phyloP scores from a whole-genome alignment of 2,888 invertebrate genomes.

The Brachypterus glaber region DNA sequence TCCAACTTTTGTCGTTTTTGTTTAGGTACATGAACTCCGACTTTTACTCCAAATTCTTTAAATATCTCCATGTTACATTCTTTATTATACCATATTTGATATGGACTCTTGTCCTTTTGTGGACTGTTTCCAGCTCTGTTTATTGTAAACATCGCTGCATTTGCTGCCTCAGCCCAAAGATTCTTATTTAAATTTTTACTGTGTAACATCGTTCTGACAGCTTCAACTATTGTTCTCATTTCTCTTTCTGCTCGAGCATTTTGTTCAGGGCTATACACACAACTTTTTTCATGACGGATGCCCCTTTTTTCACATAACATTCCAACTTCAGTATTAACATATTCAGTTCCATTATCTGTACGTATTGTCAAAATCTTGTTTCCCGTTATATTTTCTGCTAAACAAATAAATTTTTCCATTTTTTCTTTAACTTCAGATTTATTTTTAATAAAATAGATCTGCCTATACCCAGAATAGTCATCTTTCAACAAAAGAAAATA shows the following conservation, averaged over 20 bases:
- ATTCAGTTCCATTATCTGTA: slow-evolving; percentile 29
- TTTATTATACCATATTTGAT: slow-evolving; percentile 31
- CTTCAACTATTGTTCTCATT: slow-evolving; percentile 31
- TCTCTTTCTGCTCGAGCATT: slow-evolving; percentile 33
- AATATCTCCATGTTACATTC: slow-evolving; percentile 30
- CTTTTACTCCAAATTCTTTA: slow-evolving; percentile 32
- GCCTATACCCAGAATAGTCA: slow-evolving; percentile 18
- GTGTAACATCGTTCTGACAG: slow-evolving; percentile 26
- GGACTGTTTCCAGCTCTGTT: slow-evolving; percentile 20
- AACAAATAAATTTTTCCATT: slow-evolving; percentile 19
- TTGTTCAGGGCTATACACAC: slow-evolving; percentile 30
- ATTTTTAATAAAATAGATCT: slow-evolving; percentile 20
- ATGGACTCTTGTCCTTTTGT: slow-evolving; percentile 24
- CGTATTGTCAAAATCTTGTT: slow-evolving; percentile 23
- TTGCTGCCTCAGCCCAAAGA: slow-evolving; percentile 32
- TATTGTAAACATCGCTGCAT: slow-evolving; percentile 19
- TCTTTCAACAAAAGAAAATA: slow-evolving; percentile 21
- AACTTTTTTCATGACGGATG: slow-evolving; percentile 27
- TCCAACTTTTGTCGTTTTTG: slow-evolving; percentile 30
- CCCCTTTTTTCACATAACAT: slow-evolving; percentile 21
- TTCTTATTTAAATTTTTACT: slow-evolving; percentile 15
- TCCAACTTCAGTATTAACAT: slow-evolving; percentile 22
- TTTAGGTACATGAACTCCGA: slow-evolving; percentile 32
- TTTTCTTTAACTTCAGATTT: slow-evolving; percentile 18
- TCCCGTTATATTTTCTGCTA: slow-evolving; percentile 25